Evolutionary conservation across 1,140 invertebrate species (phyloP), one percentile per base, ranked within the genome.

Genomic region (Manduca sexta): DNA sequence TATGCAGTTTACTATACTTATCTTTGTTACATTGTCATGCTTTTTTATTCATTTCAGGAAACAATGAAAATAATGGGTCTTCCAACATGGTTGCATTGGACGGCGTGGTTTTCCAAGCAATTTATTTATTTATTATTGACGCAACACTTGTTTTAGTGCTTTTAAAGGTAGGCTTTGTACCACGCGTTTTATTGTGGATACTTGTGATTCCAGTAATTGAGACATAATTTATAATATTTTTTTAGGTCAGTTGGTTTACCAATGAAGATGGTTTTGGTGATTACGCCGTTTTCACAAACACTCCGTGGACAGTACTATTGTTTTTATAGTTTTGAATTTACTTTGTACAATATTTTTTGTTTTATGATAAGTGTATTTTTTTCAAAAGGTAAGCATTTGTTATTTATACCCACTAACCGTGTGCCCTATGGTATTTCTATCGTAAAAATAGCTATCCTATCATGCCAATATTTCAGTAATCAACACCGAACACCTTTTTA

Each of bases 41-140:
- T 0, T 46, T 37, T 45, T 37, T 43, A n/a, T n/a, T n/a, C n/a
- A n/a, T n/a, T 79, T 54, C 37, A 84, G 81, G 81, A 84, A 76
- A 74, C 92, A 0, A 95, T 95, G 93, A 95, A 94, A 84, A 93
- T 95, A 65, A 96, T 96, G 94, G 95, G 95, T 5, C 71, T 96
- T 2, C 88, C 90, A 3, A 92, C 91, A 49, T 95, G 92, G 92
- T 66, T 96, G 33, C 94, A 96, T 67, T 96, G 94, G 93, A 81
- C 88, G 1, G 93, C 94, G 0, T 95, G 94, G 93, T 95, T 95
- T 71, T 78, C 90, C 11, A 93, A 95, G 64, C 90, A 91, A 51
- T 92, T 94, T 56, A 64, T 92, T 3, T 92, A 92, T 64, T 76
- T 94, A 8, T 52, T 91, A 0, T 80, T 94, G 21, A 88, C 88